Evolutionary conservation across 1,140 invertebrate species (phyloP), one percentile per base, ranked within the genome.

Genomic region (Drosophila leontia): DNA sequence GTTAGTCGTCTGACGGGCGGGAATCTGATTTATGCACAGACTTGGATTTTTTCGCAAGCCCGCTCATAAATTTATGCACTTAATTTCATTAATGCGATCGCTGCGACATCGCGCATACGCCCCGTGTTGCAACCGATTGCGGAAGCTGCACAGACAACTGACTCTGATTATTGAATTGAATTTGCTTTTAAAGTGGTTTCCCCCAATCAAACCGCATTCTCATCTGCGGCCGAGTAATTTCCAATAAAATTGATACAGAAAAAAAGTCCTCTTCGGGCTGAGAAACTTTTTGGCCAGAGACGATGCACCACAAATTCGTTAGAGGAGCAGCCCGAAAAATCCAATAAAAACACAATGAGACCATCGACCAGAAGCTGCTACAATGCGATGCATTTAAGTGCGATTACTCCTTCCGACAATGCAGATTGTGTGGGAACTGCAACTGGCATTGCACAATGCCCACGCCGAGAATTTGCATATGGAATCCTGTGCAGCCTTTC

Each of bases 361-460:
- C 19, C 41, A 26, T n/a, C 42, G 60, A 34, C 44, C 59, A 26
- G 23, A 45, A 63, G 55, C 45, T 41, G 50, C 39, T 42, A 77
- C 72, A 80, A 77, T 71, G 71, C 51, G 67, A 80, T 69, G 72
- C 72, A 80, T 80, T 80, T 80, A 70, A 84, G 81, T 84, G 65
- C 57, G 60, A 76, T 75, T 67, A 72, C 55, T 58, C 61, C 44
- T 47, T 51, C 45, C 48, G 47, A 78, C 80, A 75, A 79, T 82
- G 75, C 23, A 34, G 48, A 50, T 12, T 78, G 64, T 59, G 50
- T 62, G 67, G 29, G 42, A 59, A 72, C 19, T 72, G 53, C 48
- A 78, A 55, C 37, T 69, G 63, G 17, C n/a, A 29, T 26, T 35
- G 45, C n/a, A 59, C 39, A 63, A 57, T 57, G 45, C 35, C 42